Conservation (phyloP, 92 coral and sea anemone genomes). For the Bergia sp. region DNA sequence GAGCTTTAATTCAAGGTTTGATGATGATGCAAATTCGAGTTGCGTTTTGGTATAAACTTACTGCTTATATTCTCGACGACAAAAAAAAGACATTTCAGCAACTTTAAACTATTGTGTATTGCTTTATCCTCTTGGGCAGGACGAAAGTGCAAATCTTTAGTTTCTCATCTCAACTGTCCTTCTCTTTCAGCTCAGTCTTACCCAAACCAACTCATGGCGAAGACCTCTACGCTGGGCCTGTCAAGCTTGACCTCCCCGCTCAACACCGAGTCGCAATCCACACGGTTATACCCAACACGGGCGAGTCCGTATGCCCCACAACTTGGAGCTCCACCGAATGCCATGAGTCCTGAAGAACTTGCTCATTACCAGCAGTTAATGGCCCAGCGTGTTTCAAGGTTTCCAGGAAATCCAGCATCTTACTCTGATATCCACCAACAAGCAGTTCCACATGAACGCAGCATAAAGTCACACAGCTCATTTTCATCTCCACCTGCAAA, state of each 20-base stretch:
- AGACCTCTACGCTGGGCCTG: conserved; percentile 27
- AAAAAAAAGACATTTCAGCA: neutral
- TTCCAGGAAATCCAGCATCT: conserved; percentile 21
- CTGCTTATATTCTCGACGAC: neutral
- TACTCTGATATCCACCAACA: neutral
- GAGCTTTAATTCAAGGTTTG: neutral
- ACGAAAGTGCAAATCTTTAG: neutral
- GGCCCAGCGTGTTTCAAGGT: conserved; percentile 1
- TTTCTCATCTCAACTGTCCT: neutral
- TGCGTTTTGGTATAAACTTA: neutral
- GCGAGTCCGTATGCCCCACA: neutral
- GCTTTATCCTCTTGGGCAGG: neutral
- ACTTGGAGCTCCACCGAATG: neutral
- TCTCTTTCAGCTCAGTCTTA: conserved; percentile 25
- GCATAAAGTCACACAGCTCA: neutral
- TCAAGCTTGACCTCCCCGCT: conserved; percentile 35
- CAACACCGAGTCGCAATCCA: conserved; percentile 3
- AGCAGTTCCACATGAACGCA: conserved; percentile 18
- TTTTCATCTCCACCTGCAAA: neutral
- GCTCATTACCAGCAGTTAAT: neutral
- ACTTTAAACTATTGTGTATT: neutral
- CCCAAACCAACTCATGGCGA: conserved; percentile 18
- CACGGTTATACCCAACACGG: neutral
- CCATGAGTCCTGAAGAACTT: conserved; percentile 2
- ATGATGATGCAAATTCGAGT: conserved; percentile 14